These are phyloP conservation scores for Idris sp. DNA, from an alignment of 1,140 invertebrate species.

Conservation along the genomic window DNA sequence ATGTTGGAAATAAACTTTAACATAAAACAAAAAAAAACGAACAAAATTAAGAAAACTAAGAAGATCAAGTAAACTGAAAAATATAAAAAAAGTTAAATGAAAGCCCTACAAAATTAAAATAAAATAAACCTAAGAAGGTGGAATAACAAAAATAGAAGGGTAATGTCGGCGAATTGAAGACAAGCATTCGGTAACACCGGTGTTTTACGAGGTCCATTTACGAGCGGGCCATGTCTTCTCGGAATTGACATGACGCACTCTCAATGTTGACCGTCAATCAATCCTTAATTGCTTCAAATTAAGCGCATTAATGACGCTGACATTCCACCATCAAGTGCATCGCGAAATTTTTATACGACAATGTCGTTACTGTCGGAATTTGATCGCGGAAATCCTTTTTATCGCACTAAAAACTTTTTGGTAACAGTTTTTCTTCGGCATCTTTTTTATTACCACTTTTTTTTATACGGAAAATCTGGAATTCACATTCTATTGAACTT, in stretches of 20 bases:
- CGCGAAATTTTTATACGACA: constrained; percentile 16
- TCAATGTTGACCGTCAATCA: constrained; percentile 55
- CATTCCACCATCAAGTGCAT: constrained; percentile 25
- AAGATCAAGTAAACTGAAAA: no score
- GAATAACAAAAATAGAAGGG: constrained; percentile 1
- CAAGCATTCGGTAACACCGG: constrained; percentile 48
- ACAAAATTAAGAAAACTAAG: no score
- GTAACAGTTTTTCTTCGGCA: no score
- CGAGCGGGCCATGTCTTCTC: constrained; percentile 46
- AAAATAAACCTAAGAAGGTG: background rate
- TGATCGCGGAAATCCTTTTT: constrained; percentile 8
- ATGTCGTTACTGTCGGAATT: constrained; percentile 26
- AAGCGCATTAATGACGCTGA: constrained; percentile 53
- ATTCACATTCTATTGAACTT: no score
- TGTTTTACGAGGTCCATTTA: constrained; percentile 57
- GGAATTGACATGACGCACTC: constrained; percentile 47
- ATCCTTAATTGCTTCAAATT: constrained; percentile 58
- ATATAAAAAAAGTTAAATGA: no score
- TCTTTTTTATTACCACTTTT: no score
- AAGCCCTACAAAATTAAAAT: no score
- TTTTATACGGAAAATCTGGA: background rate
- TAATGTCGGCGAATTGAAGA: constrained; percentile 36
- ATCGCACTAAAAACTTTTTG: no score
- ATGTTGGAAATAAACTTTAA: no score
- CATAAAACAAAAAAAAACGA: no score